phyloP scores from a whole-genome alignment of 2,888 invertebrate genomes.

The Philonicus albiceps region DNA sequence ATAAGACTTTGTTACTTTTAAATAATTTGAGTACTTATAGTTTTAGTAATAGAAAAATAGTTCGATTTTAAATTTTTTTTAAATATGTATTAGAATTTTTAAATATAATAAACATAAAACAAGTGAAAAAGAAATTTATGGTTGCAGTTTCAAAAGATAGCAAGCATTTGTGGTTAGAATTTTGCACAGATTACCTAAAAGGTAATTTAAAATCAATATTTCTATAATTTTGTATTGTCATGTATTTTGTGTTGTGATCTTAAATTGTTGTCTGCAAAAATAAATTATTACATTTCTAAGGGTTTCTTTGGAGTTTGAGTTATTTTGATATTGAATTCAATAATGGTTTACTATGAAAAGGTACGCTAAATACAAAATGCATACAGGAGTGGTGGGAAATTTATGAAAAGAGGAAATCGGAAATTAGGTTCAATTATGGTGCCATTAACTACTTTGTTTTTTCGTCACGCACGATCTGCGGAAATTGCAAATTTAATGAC shows the following conservation, averaged over 20 bases:
- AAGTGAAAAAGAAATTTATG: no score
- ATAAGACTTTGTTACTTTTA: no score
- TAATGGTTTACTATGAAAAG: not conserved
- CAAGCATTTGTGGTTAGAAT: not conserved
- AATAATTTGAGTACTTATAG: no score
- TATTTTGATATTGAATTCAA: not conserved
- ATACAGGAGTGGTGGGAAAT: not conserved
- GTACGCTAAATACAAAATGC: no score
- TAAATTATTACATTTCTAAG: not conserved
- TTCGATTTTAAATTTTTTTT: no score
- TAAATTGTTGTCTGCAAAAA: not conserved
- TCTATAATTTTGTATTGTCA: not conserved
- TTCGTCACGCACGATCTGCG: slow-evolving; percentile 16
- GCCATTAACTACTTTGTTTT: not conserved
- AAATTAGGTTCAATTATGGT: not conserved
- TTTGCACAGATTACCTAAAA: no score
- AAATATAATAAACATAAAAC: no score
- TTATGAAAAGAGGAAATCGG: not conserved
- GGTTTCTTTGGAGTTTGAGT: not conserved
- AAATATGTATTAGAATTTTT: no score
- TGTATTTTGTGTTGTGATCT: no score
- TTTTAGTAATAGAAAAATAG: no score
- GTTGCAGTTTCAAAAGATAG: not conserved
- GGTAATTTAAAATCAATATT: no score
- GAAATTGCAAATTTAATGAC: slow-evolving; percentile 33